phyloP scores from a whole-genome alignment of 2,888 invertebrate species.

The Xestia rhomboidea region DNA sequence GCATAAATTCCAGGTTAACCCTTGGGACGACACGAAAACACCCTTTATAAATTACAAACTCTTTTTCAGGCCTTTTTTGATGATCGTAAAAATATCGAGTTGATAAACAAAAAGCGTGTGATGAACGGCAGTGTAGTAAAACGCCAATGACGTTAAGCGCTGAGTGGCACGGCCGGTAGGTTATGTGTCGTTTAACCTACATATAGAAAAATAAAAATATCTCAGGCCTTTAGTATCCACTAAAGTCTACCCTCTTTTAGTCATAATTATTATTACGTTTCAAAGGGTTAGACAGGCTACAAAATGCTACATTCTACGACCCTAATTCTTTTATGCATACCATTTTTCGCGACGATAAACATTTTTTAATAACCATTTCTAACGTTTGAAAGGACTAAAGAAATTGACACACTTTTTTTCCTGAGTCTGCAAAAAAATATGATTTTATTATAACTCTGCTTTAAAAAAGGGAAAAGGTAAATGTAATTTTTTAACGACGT shows the following conservation, averaged over 20 bases:
- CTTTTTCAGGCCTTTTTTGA: conserved; percentile 45
- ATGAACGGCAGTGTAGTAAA: conserved; percentile 54
- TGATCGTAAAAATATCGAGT: conserved; percentile 62
- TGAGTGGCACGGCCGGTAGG: conserved; percentile 42
- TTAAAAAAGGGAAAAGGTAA: conserved; percentile 30
- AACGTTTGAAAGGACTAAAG: conserved; percentile 13
- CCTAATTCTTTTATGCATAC: conserved; percentile 19
- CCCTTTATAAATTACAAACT: conserved; percentile 48
- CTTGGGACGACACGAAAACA: conserved; percentile 28
- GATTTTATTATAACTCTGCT: conserved; percentile 2
- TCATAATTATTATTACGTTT: conserved; percentile 36
- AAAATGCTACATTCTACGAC: conserved; percentile 10
- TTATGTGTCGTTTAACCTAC: conserved; percentile 59
- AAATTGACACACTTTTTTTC: neutral
- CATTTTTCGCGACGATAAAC: conserved; percentile 1
- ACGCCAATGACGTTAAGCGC: conserved; percentile 40
- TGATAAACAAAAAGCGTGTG: conserved; percentile 61
- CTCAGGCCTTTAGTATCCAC: conserved; percentile 9
- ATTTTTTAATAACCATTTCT: conserved; percentile 6
- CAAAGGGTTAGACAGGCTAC: neutral
- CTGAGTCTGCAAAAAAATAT: conserved; percentile 9
- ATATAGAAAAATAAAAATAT: conserved; percentile 54
- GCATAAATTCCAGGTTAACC: conserved; percentile 31
- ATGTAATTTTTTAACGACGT: conserved; percentile 50
- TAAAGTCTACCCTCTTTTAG: conserved; percentile 27